Evolutionary conservation across 2,113 vertebrate genomes (phyloP).

Genomic region (Pithys albifrons): DNA sequence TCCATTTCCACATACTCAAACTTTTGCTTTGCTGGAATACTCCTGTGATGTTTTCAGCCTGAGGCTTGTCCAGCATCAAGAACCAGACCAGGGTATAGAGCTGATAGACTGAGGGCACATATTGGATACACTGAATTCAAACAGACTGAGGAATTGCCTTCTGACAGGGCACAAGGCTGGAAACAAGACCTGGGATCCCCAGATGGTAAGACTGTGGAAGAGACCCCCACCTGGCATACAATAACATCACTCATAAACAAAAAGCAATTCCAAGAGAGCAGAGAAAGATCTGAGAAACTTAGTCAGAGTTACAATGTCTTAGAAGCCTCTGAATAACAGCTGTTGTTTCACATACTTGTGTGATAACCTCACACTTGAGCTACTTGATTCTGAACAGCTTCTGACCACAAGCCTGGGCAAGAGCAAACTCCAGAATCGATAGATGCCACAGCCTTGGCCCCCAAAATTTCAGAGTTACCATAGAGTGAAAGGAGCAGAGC

Average conservation of each 20-base stretch:
- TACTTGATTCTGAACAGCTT: background rate
- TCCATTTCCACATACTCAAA: background rate
- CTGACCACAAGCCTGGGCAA: background rate
- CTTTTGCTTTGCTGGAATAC: background rate
- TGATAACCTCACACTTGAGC: background rate
- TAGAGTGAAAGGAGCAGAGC: background rate
- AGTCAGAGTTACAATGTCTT: background rate
- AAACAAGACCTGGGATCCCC: background rate
- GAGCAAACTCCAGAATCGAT: background rate
- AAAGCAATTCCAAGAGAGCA: background rate
- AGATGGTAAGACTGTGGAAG: background rate
- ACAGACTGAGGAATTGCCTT: background rate
- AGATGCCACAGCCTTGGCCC: accelerated
- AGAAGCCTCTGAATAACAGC: background rate
- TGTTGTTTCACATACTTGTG: background rate
- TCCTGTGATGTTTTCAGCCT: background rate
- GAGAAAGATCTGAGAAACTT: background rate
- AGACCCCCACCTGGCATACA: background rate
- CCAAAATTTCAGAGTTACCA: background rate
- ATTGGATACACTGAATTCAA: background rate
- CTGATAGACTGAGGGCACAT: background rate
- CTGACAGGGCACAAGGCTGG: background rate
- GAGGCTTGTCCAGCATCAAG: background rate
- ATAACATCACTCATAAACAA: background rate
- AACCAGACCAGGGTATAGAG: background rate